These are phyloP conservation scores for Ips typographus DNA, from an alignment of 1,140 invertebrate species.

Conservation along the genomic window DNA sequence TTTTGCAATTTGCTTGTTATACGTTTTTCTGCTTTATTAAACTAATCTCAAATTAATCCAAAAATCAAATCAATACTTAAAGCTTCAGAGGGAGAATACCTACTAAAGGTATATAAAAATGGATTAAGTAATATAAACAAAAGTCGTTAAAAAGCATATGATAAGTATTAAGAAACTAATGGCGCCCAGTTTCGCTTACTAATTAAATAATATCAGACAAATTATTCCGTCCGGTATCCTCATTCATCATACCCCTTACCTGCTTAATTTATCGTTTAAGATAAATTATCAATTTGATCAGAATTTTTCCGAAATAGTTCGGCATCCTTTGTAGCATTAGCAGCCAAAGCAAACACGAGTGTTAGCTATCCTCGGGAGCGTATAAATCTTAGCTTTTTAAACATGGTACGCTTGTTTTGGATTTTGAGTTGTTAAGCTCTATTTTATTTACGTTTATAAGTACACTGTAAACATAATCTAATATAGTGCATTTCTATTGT, in stretches of 20 bases:
- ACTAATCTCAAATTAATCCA: too few species aligned
- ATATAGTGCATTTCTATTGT: conserved; percentile 21
- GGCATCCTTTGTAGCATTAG: conserved; percentile 21
- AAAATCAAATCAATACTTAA: too few species aligned
- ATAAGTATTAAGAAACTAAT: conserved; percentile 5
- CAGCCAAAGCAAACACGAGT: conserved; percentile 23
- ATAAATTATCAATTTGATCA: conserved; percentile 33
- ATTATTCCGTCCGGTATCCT: conserved; percentile 23
- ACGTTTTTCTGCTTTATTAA: too few species aligned
- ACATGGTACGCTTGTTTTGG: conserved; percentile 17
- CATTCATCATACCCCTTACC: conserved; percentile 32
- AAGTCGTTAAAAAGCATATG: too few species aligned
- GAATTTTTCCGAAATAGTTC: conserved; percentile 30
- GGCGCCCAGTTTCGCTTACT: conserved; percentile 10
- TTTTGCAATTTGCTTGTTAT: too few species aligned
- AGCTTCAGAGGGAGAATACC: too few species aligned
- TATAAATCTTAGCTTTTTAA: conserved; percentile 19
- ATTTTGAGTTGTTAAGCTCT: background rate
- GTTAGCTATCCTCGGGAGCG: conserved; percentile 17
- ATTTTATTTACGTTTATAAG: conserved; percentile 7
- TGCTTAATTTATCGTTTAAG: conserved; percentile 30
- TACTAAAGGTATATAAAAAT: too few species aligned
- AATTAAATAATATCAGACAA: conserved; percentile 33
- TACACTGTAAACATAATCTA: conserved; percentile 17
- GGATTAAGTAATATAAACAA: too few species aligned